Base-by-base conservation (phyloP, 2,113 vertebrate species). In the Trachemys scripta region DNA sequence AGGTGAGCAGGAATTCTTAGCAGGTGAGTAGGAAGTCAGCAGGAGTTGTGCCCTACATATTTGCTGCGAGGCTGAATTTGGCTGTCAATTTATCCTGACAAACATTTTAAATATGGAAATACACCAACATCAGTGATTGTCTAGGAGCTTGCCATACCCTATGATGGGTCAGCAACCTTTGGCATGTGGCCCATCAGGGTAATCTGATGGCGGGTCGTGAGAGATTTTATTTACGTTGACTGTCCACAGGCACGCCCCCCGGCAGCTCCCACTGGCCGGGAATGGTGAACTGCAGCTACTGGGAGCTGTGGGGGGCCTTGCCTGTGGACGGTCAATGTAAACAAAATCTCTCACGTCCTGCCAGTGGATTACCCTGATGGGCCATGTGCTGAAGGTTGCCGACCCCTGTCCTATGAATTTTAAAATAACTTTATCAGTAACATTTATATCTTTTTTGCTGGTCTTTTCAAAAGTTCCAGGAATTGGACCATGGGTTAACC, bases 51-150 rank as follows among this genome's bases (percentile, higher is more conserved):
- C 1, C 10, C 38, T 12, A 19, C 9, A 22, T 10, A 22, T 3
- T 82, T 69, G 1, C 8, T 35, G 19, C 50, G 25, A 25, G 38
- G 8, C 7, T 65, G 29, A 45, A 83, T 89, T 53, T 65, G 49
- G 20, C 4, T n/a, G 5, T 51, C 8, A 47, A 8, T 22, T 6
- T 1, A 0, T 19, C 54, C 35, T 82, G 80, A 51, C 47, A 0
- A 53, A 10, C 3, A 8, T 85, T n/a, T 90, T 54, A 1, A 29
- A 80, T 47, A 42, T 80, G 14, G 8, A n/a, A 69, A n/a, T n/a
- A 35, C 6, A 80, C 19, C 2, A 50, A 31, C 5, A 6, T 25
- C 78, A 81, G 2, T 45, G 29, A 56, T 62, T 62, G 10, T 35
- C 16, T 11, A 87, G 7, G 9, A 80, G 24, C 6, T 85, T 42